Percentiles rank a stretch among this genome's conserved stretches.
Conservation (phyloP, 2,888 invertebrate species). For the Timema cristinae region DNA sequence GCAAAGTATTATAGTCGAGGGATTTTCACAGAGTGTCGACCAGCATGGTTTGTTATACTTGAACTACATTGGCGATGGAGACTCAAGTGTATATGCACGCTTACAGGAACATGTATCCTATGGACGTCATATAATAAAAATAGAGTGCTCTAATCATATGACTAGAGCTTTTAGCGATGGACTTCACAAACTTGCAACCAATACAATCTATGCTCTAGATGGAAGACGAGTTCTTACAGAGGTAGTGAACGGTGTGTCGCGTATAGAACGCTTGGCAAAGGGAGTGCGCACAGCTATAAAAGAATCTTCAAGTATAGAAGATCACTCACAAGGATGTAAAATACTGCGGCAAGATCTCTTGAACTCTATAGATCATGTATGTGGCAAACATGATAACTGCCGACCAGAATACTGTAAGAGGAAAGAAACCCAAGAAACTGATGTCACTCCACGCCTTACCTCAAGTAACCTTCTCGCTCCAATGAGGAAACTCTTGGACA, state of each 20-base stretch:
- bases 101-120: conserved; percentile 4
- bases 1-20: conserved; percentile 8
- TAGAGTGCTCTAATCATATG: background rate
- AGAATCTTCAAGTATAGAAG: background rate
- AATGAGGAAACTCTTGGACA: too few species aligned
- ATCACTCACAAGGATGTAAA: too few species aligned
- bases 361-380: too few species aligned
- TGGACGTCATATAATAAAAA: background rate
- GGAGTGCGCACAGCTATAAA: conserved; percentile 5
- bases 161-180: conserved; percentile 5
- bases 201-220: background rate
- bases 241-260: background rate
- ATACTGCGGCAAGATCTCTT: too few species aligned
- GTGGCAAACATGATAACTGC: too few species aligned
- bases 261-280: background rate
- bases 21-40: background rate
- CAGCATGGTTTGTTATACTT: background rate
- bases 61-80: background rate
- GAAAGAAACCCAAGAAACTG: too few species aligned
- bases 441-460: too few species aligned
- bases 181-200: background rate
- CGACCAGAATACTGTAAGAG: too few species aligned
- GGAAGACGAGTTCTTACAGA: background rate
- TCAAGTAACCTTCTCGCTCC: too few species aligned
- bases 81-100: background rate